Percentiles rank a stretch among this genome's conserved stretches.
Evolutionary conservation across 2,888 invertebrate genomes (phyloP).

Genomic region (Protodeltote pygarga): DNA sequence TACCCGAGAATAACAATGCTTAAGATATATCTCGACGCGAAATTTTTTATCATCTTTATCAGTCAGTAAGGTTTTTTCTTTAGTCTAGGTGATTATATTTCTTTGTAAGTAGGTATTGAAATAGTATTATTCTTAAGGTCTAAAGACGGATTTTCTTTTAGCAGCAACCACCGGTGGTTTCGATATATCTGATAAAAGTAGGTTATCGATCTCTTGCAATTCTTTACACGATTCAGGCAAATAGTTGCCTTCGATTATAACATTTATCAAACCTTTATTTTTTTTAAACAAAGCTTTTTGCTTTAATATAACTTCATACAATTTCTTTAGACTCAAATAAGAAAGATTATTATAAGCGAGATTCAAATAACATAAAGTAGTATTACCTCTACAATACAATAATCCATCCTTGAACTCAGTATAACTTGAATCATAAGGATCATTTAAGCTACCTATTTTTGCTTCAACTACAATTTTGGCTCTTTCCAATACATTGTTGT

Average conservation of each 20-base stretch:
- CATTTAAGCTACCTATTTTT: conserved; percentile 52
- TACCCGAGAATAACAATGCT: too few relatives aligned
- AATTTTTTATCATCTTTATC: too few relatives aligned
- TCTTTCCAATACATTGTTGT: too few relatives aligned
- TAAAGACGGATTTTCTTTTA: too few relatives aligned
- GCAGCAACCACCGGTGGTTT: too few relatives aligned
- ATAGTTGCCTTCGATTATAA: conserved; percentile 66
- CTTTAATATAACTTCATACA: conserved; percentile 54
- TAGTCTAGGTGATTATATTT: too few relatives aligned
- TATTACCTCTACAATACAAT: conserved; percentile 63
- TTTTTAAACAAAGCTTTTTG: conserved; percentile 57
- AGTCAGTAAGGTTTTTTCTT: too few relatives aligned
- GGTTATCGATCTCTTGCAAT: conserved; percentile 52
- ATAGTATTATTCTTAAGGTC: too few relatives aligned
- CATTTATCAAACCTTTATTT: conserved; percentile 62
- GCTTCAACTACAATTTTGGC: conserved; percentile 52
- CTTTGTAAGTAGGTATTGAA: too few relatives aligned
- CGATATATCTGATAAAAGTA: conserved; percentile 41
- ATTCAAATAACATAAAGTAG: conserved; percentile 62
- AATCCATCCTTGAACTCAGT: conserved; percentile 42
- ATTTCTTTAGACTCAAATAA: conserved; percentile 55
- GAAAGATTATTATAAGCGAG: conserved; percentile 66
- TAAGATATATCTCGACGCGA: too few relatives aligned
- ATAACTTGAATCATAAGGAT: conserved; percentile 56
- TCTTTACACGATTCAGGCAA: conserved; percentile 60